Percentiles rank a stretch among this genome's conserved stretches.
Conservation (phyloP, 2,113 vertebrate genomes). For the Alexandromys fortis region DNA sequence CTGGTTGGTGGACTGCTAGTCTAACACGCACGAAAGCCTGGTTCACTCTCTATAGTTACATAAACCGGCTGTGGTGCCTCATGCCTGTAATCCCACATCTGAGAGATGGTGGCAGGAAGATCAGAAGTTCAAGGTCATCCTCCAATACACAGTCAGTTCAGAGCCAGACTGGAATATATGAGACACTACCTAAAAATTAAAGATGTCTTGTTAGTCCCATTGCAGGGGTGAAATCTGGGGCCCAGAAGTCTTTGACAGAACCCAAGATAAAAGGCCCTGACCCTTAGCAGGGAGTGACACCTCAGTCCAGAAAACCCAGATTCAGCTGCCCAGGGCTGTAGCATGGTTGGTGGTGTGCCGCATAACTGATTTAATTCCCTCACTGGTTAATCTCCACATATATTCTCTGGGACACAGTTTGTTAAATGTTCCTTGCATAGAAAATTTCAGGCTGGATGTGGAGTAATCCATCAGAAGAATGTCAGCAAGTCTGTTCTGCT, state of each 20-base stretch:
- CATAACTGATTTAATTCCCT: slow-evolving; percentile 39
- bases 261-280: background rate
- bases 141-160: background rate
- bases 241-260: background rate
- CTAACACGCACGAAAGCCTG: background rate
- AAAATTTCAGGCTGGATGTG: slow-evolving; percentile 62
- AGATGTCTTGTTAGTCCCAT: background rate
- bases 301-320: background rate
- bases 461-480: slow-evolving; percentile 62
- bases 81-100: background rate
- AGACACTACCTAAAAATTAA: background rate
- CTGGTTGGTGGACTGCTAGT: background rate
- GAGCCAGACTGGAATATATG: too few relatives aligned
- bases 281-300: background rate
- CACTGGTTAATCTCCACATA: slow-evolving; percentile 58
- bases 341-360: background rate
- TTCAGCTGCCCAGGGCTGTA: background rate
- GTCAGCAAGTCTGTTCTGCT: slow-evolving; percentile 59
- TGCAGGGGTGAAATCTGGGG: background rate
- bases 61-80: background rate
- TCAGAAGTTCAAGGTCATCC: background rate
- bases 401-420: slow-evolving; percentile 58
- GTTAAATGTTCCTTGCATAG: slow-evolving; percentile 69
- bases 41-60: background rate
- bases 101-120: background rate